Conservation (phyloP, 2,888 invertebrate genomes). For the Epistrophella euchroma region DNA sequence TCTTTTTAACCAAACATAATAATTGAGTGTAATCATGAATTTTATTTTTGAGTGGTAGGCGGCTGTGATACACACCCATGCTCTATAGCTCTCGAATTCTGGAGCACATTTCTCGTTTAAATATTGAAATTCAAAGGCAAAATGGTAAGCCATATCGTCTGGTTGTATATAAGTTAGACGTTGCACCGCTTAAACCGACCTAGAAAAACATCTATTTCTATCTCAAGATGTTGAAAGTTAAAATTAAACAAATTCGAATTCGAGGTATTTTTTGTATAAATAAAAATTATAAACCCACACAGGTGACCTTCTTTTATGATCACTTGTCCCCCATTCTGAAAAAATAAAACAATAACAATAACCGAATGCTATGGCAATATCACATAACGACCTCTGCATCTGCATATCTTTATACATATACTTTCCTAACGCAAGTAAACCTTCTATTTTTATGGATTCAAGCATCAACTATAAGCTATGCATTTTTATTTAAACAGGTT, state of each 20-base stretch:
- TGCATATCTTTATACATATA: slow-evolving; percentile 36
- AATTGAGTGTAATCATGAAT: slow-evolving; percentile 69
- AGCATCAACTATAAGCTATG: too few species aligned
- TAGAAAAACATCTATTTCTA: slow-evolving; percentile 3
- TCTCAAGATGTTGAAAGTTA: slow-evolving; percentile 51
- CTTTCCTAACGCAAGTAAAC: slow-evolving; percentile 29
- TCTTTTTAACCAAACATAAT: slow-evolving; percentile 30
- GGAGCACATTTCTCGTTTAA: slow-evolving; percentile 11
- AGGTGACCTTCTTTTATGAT: slow-evolving; percentile 68
- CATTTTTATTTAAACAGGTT: slow-evolving; percentile 32
- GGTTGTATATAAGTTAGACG: neutral
- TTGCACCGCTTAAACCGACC: neutral
- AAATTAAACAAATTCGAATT: slow-evolving; percentile 28
- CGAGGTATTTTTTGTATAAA: neutral
- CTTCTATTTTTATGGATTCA: slow-evolving; percentile 26
- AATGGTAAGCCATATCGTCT: neutral
- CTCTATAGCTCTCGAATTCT: neutral
- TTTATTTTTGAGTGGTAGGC: slow-evolving; percentile 10
- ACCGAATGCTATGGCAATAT: slow-evolving; percentile 24
- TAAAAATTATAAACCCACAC: slow-evolving; percentile 12
- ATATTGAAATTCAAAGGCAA: neutral
- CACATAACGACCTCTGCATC: slow-evolving; percentile 30
- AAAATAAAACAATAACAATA: slow-evolving; percentile 25
- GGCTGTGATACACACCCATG: slow-evolving; percentile 16
- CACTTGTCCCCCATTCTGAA: slow-evolving; percentile 52